Conservation (phyloP, 30 jellyfish, hydroid and myxozoan genomes). For the Aurelia sp. region DNA sequence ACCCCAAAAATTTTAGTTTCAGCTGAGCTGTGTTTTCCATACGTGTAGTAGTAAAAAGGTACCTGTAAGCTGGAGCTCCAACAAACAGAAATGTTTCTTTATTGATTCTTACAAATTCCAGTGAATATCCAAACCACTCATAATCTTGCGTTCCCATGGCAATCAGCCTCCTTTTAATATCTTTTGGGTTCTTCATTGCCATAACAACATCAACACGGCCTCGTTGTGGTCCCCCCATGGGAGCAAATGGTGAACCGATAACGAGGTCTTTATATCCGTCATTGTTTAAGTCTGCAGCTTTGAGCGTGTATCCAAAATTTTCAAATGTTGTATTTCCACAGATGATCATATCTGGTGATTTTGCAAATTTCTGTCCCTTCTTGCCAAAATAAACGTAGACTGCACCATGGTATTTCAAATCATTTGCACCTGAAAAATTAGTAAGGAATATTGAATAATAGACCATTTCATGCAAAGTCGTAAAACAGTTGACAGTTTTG, state of each 20-base stretch:
- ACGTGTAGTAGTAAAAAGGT: background rate
- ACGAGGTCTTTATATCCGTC: constrained; percentile 74
- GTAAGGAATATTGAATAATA: too few relatives aligned
- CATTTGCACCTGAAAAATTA: constrained; percentile 60
- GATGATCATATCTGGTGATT: constrained; percentile 47
- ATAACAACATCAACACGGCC: constrained; percentile 71
- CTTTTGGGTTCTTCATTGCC: constrained; percentile 12
- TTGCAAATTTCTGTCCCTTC: constrained; percentile 24
- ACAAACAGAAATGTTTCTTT: constrained; percentile 26
- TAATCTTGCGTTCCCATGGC: constrained; percentile 65
- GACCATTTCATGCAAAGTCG: too few relatives aligned
- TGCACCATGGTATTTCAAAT: constrained; percentile 69
- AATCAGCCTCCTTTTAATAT: constrained; percentile 8
- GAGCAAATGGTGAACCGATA: constrained; percentile 76
- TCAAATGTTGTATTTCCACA: constrained; percentile 56
- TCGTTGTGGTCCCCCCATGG: constrained; percentile 62
- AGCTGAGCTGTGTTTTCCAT: too few relatives aligned
- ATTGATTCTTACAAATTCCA: constrained; percentile 4
- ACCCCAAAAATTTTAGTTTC: too few relatives aligned
- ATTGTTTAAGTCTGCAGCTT: constrained; percentile 50
- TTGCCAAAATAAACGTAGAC: constrained; percentile 73
- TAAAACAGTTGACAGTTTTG: too few relatives aligned
- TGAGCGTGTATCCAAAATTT: constrained; percentile 73
- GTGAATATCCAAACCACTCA: constrained; percentile 85
- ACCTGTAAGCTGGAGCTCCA: constrained; percentile 90